These are phyloP conservation scores for Hydraecia micacea DNA, from an alignment of 2,888 invertebrate genomes.

Conservation along the genomic window DNA sequence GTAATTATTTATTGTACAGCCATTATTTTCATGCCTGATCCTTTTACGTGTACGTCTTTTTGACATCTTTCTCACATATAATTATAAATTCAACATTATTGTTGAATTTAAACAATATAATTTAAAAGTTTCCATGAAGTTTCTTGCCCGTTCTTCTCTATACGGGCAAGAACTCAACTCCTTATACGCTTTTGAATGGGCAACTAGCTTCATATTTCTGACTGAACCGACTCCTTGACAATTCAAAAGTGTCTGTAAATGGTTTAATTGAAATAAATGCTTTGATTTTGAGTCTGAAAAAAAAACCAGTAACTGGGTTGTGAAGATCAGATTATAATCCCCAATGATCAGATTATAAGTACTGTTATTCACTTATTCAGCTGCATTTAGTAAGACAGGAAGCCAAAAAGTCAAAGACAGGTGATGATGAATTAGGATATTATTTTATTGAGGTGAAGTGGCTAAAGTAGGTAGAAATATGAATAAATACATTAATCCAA, in stretches of 20 bases:
- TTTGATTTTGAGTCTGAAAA: not conserved
- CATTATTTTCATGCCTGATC: not conserved
- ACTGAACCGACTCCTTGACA: not conserved
- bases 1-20: not conserved
- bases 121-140: not conserved
- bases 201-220: not conserved
- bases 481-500: not conserved
- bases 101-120: not conserved
- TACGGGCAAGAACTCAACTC: not conserved
- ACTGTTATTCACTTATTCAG: not conserved
- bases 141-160: not conserved
- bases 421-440: not conserved
- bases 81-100: not conserved
- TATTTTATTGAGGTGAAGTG: not conserved
- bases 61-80: not conserved
- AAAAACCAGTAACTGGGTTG: not conserved
- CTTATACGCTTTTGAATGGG: not conserved
- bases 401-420: not conserved
- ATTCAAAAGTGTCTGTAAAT: not conserved
- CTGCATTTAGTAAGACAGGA: not conserved
- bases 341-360: no score
- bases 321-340: no score
- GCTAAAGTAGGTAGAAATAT: not conserved
- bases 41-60: not conserved
- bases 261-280: not conserved